Evolutionary conservation across 1,140 invertebrate species (phyloP), one percentile per base, ranked within the genome.

Genomic region (Nephila pilipes): DNA sequence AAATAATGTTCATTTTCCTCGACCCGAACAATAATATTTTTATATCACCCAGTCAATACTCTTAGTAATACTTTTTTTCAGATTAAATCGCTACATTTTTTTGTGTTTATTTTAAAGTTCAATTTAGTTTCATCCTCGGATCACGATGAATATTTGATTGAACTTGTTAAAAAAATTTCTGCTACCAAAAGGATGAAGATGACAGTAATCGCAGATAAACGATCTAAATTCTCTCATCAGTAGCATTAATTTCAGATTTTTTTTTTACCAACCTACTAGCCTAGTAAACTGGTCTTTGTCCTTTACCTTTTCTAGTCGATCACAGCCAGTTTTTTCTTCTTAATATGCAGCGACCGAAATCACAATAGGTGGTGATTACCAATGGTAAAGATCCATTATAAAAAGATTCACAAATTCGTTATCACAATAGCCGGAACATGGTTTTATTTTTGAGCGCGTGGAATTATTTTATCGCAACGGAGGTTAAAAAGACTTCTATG

Each of bases 341-440:
- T 57, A 80, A 90, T 79, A 79, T 90, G 58, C 85, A 88, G 22
- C 60, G 36, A n/a, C 25, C 46, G 14, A 79, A 83, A 46, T 83
- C 81, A 83, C 81, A 83, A 90, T 90, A 90, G 69, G 69, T 55
- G 69, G 29, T 83, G 81, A 83, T 83, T 83, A 57, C n/a, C 65
- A 88, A 5, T 3, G 8, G 54, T 57, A 57, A 29, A 57, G 46
- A 32, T 57, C 87, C 69, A 80, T 90, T 90, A 90, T 54, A 75
- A 25, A 79, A 55, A 83, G 81, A 83, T 83, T 88, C 38, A 38
- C 46, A 57, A 90, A 65, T 79, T 57, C 57, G 18, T 83, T 8
- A 57, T 90, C 89, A 90, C 89, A 90, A 90, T 90, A 46, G 79
- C 75, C 75, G 55, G 89, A 90, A 81, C 32, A 75, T 20, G 32